Evolutionary conservation across 2,888 invertebrate species (phyloP), one percentile per base, ranked within the genome.

Genomic region (Lutraria lutraria): DNA sequence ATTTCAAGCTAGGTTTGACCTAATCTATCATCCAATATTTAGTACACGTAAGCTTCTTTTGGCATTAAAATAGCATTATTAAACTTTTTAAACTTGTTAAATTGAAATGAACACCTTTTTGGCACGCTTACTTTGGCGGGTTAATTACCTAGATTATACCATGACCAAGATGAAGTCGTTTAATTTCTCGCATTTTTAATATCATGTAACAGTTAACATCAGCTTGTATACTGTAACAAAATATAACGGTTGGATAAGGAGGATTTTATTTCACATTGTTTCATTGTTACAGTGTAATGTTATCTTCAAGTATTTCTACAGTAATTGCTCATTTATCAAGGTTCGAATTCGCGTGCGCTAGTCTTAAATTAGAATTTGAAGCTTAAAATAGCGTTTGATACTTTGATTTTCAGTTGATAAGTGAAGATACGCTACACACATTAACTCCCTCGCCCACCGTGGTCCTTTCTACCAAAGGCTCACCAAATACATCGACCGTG

Each of bases 181-280:
- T 68, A 68, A 68, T 68, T 25, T n/a, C 63, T 68, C 25, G n/a
- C 34, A 0, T 76, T 76, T 76, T 76, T 76, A 76, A 76, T 76
- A 76, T 76, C 76, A 34, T 76, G 34, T 76, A 34, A 76, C 76
- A 76, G 31, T 31, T 76, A 31, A 76, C 76, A 25, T 76, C 19
- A 34, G 6, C 13, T 31, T 76, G 1, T 19, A 76, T 16, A 31
- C 13, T 31, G 34, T 76, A 34, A 76, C 76, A 76, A 76, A 76
- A 34, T 76, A 76, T 16, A 76, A 31, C 31, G 21, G 21, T 68
- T 21, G 13, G 25, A 25, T 68, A 25, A 3, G 25, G 2, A 3
- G 16, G 25, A 76, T 76, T 34, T 15, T 76, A 19, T 76, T 15
- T 76, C 76, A 76, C 34, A 34, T 34, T 19, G 31, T 34, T n/a